Base-by-base conservation (phyloP, 1,140 invertebrate species). In the Macrostomum lignano region DNA sequence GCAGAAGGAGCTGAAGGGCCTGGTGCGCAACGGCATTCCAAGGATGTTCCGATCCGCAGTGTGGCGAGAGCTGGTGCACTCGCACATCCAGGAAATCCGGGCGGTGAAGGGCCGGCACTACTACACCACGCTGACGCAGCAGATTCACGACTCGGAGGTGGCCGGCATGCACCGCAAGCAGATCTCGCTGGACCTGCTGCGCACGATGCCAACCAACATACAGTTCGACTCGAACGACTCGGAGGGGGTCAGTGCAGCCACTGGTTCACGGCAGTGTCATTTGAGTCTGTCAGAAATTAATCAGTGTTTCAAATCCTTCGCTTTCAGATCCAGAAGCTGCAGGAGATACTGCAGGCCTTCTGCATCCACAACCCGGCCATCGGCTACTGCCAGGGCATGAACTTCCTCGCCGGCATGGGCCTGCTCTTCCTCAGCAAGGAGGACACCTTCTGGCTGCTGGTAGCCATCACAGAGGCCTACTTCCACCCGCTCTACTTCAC, bases 351-450 rank as follows among this genome's bases (percentile, higher is more conserved):
- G n/a, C 45, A 57, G 26, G 60, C 60, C 9, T 64, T 56, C 45
- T 63, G 60, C 44, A 46, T 64, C 14, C 60, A 63, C 41, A 62
- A 57, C 33, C 50, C 53, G 10, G 41, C 36, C 2, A 42, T 62
- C 24, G 63, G 63, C 7, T 64, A 64, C 40, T 65, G 62, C 38
- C 62, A 64, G 44, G 62, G 62, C 20, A 63, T 64, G 62, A 64
- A 64, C 42, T 64, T 64, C 43, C 49, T 64, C 22, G 60, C 55
- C 3, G 63, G 50, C n/a, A 60, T 63, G 38, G 46, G 50, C 6
- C 50, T 64, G 0, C 42, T 65, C 7, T 61, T 65, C 40, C 47
- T 64, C 38, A 49, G 57, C 33, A 48, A 60, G 1, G 59, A 63
- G 35, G 61, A 64, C 43, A 51, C 63, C 7, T 64, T 64, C 42